Conservation (phyloP, 2,113 vertebrate species). For the Nycticorax nycticorax region DNA sequence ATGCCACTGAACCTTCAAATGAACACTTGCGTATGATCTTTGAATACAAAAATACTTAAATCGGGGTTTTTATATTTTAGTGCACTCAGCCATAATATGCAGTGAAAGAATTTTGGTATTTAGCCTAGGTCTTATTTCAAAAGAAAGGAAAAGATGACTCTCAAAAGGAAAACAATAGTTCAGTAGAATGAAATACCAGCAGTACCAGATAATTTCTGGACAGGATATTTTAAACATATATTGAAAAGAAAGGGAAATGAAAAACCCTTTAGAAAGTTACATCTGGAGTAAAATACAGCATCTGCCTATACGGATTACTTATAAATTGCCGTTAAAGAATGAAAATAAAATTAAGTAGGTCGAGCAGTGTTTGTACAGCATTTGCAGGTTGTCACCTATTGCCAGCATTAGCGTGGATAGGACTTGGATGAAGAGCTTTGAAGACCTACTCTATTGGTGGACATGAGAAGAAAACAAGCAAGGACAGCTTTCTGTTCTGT, state of each 20-base stretch:
- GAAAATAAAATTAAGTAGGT: neutral
- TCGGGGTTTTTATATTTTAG: slow-evolving; percentile 83
- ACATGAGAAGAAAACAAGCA: neutral
- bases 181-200: neutral
- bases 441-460: neutral
- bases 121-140: slow-evolving; percentile 32
- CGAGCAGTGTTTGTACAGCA: neutral
- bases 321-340: neutral
- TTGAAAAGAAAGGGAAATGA: neutral
- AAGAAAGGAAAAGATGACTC: slow-evolving; percentile 13
- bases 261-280: neutral
- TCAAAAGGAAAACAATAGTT: slow-evolving; percentile 32
- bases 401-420: fast-evolving
- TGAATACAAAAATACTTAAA: slow-evolving; percentile 81
- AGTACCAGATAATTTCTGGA: neutral
- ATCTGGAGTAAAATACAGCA: neutral
- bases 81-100: slow-evolving; percentile 62
- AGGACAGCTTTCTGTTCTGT: neutral
- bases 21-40: slow-evolving; percentile 81
- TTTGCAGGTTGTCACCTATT: neutral
- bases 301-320: neutral
- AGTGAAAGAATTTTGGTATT: slow-evolving; percentile 51
- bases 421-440: neutral
- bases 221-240: neutral
- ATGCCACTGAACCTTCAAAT: slow-evolving; percentile 85